Evolutionary conservation across 1,140 invertebrate species (phyloP).

Genomic region (Ridgeia piscesae): DNA sequence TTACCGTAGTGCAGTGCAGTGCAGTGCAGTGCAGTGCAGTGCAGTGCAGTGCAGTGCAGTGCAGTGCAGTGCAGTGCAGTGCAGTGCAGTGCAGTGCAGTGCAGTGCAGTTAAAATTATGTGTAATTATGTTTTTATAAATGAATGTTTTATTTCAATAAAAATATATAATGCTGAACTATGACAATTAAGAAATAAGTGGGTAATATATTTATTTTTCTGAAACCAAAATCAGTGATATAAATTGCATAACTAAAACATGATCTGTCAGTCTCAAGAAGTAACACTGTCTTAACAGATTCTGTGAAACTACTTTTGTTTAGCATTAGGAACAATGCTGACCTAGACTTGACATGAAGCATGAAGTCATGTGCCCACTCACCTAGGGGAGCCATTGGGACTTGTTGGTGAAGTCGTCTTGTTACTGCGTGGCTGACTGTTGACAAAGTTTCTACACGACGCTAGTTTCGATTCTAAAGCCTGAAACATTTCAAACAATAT

Average conservation of each 20-base stretch:
- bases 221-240: background rate
- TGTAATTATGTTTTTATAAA: too few species aligned
- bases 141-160: too few species aligned
- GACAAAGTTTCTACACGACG: conserved; percentile 59
- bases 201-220: background rate
- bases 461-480: conserved; percentile 61
- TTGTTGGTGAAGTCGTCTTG: conserved; percentile 39
- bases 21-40: too few species aligned
- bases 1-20: too few species aligned
- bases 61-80: too few species aligned
- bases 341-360: background rate
- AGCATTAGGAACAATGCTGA: background rate
- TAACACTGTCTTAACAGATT: too few species aligned
- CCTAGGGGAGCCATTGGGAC: conserved; percentile 50
- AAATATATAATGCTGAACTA: too few species aligned
- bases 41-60: too few species aligned
- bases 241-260: background rate
- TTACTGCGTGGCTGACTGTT: conserved; percentile 49
- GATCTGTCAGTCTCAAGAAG: too few species aligned
- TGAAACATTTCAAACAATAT: conserved; percentile 36
- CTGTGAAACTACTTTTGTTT: too few species aligned
- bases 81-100: too few species aligned
- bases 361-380: conserved; percentile 25
- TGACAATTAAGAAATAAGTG: background rate
- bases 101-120: too few species aligned